Evolutionary conservation across 2,797 vertebrate genomes (phyloP), one percentile per base, ranked within the genome.

Genomic region (Argya squamiceps): DNA sequence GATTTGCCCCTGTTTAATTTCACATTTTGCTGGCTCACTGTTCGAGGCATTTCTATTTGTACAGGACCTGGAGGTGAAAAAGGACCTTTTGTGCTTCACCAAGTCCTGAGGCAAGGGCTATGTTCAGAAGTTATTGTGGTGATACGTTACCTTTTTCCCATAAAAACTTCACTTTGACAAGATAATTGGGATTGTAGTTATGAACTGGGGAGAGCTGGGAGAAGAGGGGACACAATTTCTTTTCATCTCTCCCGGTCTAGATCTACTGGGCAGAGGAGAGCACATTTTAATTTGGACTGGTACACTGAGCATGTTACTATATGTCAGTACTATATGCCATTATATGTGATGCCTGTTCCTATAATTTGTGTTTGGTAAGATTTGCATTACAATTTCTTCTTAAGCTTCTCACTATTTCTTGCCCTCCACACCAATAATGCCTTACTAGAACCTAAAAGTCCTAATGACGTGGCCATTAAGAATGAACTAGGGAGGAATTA

Each of bases 101-200:
- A 71, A 65, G 50, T 85, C 91, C 92, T 55, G 62, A 94, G 76
- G 84, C 69, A 63, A 11, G 15, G 78, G 73, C 53, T 81, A 30
- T 10, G 58, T 59, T 90, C 73, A 88, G 52, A 69, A 93, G 76
- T 93, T 93, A 90, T 36, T 90, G 73, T 63, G 58, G 75, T 58
- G 73, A 78, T 89, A 41, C 7, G 46, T 95, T 84, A 96, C 30
- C 46, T 92, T 96, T 63, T 86, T 60, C 80, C 85, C 88, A 92
- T 37, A 85, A 50, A 79, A 91, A 15, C 56, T 60, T 92, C 65
- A 64, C 50, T 80, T 81, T 75, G 83, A 92, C 36, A 93, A 94
- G 74, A 27, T 93, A 87, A 96, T 64, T 84, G 49, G 74, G 75
- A 71, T 36, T 62, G 55, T 71, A 59, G 71, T 67, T 90, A 91